Evolutionary conservation across 2,888 invertebrate genomes (phyloP).

Genomic region (Lepeophtheirus nordmannii): DNA sequence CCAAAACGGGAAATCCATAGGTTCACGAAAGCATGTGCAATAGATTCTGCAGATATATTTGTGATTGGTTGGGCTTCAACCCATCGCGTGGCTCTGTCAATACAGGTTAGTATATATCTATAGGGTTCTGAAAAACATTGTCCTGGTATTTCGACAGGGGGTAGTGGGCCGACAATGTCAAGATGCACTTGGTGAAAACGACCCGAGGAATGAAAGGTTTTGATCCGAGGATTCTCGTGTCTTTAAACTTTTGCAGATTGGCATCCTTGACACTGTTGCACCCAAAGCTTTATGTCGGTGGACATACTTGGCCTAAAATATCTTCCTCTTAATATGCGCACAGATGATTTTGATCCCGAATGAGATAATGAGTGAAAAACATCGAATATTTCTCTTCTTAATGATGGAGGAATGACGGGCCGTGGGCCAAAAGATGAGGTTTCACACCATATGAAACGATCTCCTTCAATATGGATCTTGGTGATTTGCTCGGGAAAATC

Average conservation of each 20-base stretch:
- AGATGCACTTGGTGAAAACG: background rate
- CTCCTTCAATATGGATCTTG: too few relatives aligned
- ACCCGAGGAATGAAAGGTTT: background rate
- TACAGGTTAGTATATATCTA: background rate
- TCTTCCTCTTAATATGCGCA: background rate
- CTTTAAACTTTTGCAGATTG: background rate
- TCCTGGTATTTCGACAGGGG: background rate
- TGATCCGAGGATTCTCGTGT: background rate
- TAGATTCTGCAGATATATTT: background rate
- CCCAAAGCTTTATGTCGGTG: background rate
- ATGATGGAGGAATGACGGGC: background rate
- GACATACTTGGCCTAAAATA: background rate
- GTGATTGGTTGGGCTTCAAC: background rate
- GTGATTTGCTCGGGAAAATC: too few relatives aligned
- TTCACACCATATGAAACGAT: too few relatives aligned
- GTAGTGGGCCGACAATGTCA: background rate
- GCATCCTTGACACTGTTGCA: background rate
- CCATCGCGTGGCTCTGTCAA: background rate
- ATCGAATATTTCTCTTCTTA: background rate
- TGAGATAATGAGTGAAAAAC: background rate
- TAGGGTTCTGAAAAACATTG: background rate
- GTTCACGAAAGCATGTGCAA: slow-evolving; percentile 24
- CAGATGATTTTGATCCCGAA: background rate
- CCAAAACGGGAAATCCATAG: slow-evolving; percentile 27
- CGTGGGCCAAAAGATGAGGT: too few relatives aligned